Conservation (phyloP, 2,113 vertebrate species). For the Rhynchomys soricoides region DNA sequence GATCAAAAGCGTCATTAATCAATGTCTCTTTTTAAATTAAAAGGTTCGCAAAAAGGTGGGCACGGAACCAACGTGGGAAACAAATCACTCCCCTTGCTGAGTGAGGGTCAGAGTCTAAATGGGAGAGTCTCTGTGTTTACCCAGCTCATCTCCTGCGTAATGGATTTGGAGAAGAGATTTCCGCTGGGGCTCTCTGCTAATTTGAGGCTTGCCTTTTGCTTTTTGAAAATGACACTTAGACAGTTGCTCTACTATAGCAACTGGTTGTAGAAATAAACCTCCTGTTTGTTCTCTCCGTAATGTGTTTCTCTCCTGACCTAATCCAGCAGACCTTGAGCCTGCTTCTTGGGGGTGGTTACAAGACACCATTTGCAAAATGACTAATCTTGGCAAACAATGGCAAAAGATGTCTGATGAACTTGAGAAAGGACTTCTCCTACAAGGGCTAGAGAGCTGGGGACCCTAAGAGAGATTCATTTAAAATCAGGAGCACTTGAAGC, state of each 20-base stretch:
- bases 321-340: neutral
- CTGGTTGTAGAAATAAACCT: conserved; percentile 46
- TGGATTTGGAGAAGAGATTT: conserved; percentile 73
- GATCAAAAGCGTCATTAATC: conserved; percentile 82
- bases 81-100: conserved; percentile 77
- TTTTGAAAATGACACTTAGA: conserved; percentile 64
- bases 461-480: neutral
- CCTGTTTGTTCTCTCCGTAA: neutral
- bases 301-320: neutral
- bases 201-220: conserved; percentile 68
- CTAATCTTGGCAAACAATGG: neutral
- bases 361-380: neutral
- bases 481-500: neutral
- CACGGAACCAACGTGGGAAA: conserved; percentile 76
- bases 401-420: neutral
- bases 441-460: neutral
- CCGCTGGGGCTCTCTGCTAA: conserved; percentile 61
- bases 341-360: neutral
- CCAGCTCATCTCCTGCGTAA: conserved; percentile 73
- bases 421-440: neutral
- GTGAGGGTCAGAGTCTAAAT: conserved; percentile 75
- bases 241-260: neutral
- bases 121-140: conserved; percentile 71
- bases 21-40: conserved; percentile 83
- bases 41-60: conserved; percentile 77